A percentile compares a stretch with the other conserved stretches of the same genome.
phyloP scores from a whole-genome alignment of 2,888 invertebrate genomes.

The Noctuana brunneofusca region DNA sequence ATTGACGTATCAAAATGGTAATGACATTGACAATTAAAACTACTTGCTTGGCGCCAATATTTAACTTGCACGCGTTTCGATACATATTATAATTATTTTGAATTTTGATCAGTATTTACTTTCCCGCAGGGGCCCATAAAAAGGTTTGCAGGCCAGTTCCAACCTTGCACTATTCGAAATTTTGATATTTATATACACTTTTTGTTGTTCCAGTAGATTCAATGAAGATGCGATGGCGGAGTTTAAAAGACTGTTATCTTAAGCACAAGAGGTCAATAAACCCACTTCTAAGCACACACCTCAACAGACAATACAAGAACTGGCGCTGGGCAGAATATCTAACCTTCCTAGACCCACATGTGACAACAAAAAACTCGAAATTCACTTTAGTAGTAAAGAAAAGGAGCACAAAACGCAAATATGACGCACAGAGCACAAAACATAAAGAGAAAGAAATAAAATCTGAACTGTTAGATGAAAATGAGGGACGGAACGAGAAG shows the following conservation, averaged over 20 bases:
- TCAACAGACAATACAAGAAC: constrained; percentile 6
- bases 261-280: background rate
- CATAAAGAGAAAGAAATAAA: background rate
- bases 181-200: too few relatives aligned
- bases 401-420: background rate
- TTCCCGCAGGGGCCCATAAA: too few relatives aligned
- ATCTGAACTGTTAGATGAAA: background rate
- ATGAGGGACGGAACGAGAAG: background rate
- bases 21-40: too few relatives aligned
- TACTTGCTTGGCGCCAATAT: background rate
- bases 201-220: constrained; percentile 9
- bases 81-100: too few relatives aligned
- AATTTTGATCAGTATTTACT: too few relatives aligned
- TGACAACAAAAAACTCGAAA: background rate
- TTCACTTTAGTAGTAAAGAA: background rate
- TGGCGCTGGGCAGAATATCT: constrained; percentile 3
- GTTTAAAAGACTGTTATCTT: constrained; percentile 3
- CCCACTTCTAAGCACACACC: background rate
- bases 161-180: too few relatives aligned
- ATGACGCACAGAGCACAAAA: background rate
- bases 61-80: too few relatives aligned
- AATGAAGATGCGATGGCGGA: constrained; percentile 9
- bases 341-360: background rate
- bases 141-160: too few relatives aligned
- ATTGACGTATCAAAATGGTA: background rate